A percentile compares a stretch with the other conserved stretches of the same genome.
These are phyloP conservation scores for Chouioia cunea DNA, from an alignment of 2,888 invertebrate species.

Conservation along the genomic window DNA sequence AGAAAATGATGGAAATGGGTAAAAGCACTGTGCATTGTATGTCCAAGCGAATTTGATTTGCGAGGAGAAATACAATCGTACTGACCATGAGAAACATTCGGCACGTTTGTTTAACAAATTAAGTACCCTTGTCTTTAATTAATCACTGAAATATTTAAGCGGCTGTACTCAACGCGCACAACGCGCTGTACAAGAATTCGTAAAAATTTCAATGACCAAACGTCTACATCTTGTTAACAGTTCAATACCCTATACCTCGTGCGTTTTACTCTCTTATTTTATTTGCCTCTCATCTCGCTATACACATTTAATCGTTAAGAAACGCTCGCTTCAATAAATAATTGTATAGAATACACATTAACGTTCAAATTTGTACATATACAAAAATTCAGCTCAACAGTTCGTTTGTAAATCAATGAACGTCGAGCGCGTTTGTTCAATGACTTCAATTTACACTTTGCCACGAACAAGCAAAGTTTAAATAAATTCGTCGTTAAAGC, in stretches of 20 bases:
- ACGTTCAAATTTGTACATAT: too few relatives aligned
- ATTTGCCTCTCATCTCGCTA: conserved; percentile 4
- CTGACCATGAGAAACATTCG: not conserved
- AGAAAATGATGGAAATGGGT: too few relatives aligned
- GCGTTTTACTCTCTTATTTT: too few relatives aligned
- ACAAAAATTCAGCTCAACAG: too few relatives aligned
- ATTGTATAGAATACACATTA: too few relatives aligned
- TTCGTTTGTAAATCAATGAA: too few relatives aligned
- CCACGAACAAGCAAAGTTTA: too few relatives aligned
- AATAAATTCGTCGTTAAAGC: too few relatives aligned
- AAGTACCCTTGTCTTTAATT: conserved; percentile 35
- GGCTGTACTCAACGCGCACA: not conserved
- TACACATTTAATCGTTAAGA: conserved; percentile 7
- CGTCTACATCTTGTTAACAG: conserved; percentile 24
- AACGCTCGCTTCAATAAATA: conserved; percentile 2
- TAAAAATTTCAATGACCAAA: conserved; percentile 14
- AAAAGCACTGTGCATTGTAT: too few relatives aligned
- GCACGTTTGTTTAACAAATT: not conserved
- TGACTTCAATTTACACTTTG: too few relatives aligned
- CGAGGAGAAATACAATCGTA: not conserved
- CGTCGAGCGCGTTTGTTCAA: too few relatives aligned
- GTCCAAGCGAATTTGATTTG: not conserved
- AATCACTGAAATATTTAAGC: conserved; percentile 51
- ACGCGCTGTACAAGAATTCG: not conserved
- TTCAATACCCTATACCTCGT: not conserved